Evolutionary conservation across 2,888 invertebrate species (phyloP), one percentile per base, ranked within the genome.

Genomic region (Platynereis dumerilii): DNA sequence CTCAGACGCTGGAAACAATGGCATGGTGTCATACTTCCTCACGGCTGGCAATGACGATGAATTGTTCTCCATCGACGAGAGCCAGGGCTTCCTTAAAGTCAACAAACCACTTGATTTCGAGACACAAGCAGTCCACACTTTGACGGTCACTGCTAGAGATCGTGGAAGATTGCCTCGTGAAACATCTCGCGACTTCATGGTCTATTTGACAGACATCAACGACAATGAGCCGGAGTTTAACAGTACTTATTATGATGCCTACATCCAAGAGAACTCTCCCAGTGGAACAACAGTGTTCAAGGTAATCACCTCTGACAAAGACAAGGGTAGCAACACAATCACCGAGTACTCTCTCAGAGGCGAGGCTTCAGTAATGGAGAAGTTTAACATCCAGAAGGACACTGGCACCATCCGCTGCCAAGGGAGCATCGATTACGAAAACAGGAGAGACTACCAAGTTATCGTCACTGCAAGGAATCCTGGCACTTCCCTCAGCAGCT

Each of bases 91-190:
- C 0, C 89, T 97, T 0, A 91, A 89, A 39, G 92, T 95, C 69
- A 86, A 90, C 55, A 88, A 92, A 72, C 87, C 90, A 1, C 85
- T 97, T 29, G 96, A 97, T 84, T 97, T 91, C 77, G 96, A 97
- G 79, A 88, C 89, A 0, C 88, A 91, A 60, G 91, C 91, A 80
- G 92, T 92, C 80, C 95, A 95, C 82, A 88, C 89, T 60, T 83
- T 97, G 2, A 94, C 93, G 79, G 91, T 97, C 64, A 92, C 93
- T 0, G 96, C 94, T 0, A 88, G 88, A 69, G 96, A 97, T 85
- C 86, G 92, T 58, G 96, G 92, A 1, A 94, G 93, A 79, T 90
- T 91, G 72, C 88, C 92, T 0, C 89, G 88, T 74, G 88, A 89
- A 77, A 89, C 93, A 0, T 90, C 91, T 3, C 93, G 93, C 0